A percentile compares a stretch with the other conserved stretches of the same genome.
phyloP scores from a whole-genome alignment of 2,888 invertebrate genomes.

The Ornithoptera alexandrae region DNA sequence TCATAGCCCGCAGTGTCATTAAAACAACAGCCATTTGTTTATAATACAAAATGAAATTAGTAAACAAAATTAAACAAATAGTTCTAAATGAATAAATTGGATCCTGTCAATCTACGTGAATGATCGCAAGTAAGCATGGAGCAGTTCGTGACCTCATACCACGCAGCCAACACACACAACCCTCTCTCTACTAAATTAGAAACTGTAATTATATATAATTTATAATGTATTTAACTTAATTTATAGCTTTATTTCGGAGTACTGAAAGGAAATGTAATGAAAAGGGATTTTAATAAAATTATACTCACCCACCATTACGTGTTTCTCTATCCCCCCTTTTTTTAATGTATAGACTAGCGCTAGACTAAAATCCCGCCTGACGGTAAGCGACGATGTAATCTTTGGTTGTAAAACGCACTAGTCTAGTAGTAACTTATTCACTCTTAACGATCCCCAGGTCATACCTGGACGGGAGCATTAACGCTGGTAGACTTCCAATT shows the following conservation, averaged over 20 bases:
- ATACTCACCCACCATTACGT: slow-evolving; percentile 46
- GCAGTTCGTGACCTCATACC: slow-evolving; percentile 1
- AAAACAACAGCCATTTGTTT: too few relatives aligned
- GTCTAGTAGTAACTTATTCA: too few relatives aligned
- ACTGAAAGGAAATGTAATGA: slow-evolving; percentile 44
- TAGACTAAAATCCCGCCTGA: too few relatives aligned
- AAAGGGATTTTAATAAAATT: slow-evolving; percentile 63
- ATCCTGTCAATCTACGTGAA: neutral
- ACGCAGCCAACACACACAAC: slow-evolving; percentile 12
- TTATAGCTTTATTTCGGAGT: slow-evolving; percentile 37
- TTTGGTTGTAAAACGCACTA: too few relatives aligned
- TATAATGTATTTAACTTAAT: slow-evolving; percentile 28
- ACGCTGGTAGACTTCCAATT: too few relatives aligned
- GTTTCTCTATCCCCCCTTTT: slow-evolving; percentile 29
- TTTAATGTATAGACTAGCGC: too few relatives aligned
- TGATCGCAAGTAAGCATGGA: neutral
- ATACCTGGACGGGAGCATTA: too few relatives aligned
- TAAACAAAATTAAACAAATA: too few relatives aligned
- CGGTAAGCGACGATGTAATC: too few relatives aligned
- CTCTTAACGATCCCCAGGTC: too few relatives aligned
- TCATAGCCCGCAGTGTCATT: too few relatives aligned
- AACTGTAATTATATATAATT: slow-evolving; percentile 3
- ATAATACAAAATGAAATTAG: too few relatives aligned
- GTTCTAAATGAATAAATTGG: neutral
- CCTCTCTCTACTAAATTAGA: slow-evolving; percentile 14